Evolutionary conservation across 2,113 vertebrate genomes (phyloP).

Genomic region (Gorsachius goisagi): DNA sequence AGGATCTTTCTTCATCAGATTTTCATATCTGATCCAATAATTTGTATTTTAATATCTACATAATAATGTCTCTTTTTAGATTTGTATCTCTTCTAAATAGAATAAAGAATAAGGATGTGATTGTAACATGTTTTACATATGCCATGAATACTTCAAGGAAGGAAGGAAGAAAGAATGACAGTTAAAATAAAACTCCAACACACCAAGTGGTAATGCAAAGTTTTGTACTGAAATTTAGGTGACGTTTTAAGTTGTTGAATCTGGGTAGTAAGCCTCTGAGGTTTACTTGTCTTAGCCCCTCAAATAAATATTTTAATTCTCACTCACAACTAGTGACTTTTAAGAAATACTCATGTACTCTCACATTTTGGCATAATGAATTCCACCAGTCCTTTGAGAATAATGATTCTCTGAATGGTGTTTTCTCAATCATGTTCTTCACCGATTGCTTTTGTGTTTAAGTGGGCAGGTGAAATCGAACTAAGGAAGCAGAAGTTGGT

Average conservation of each 20-base stretch:
- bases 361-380: not conserved
- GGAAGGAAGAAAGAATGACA: not conserved
- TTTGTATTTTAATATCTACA: constrained; percentile 13
- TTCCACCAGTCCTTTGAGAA: not conserved
- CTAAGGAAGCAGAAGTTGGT: constrained; percentile 31
- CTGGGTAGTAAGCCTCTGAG: not conserved
- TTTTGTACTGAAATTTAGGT: not conserved
- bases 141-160: not conserved
- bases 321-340: not conserved
- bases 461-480: constrained; percentile 10
- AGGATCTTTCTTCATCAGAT: not conserved
- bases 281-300: not conserved
- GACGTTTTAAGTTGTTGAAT: not conserved
- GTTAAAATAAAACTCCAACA: not conserved
- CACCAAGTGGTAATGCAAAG: not conserved
- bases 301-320: not conserved
- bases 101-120: not conserved
- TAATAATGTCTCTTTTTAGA: constrained; percentile 2
- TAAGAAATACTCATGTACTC: not conserved
- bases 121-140: not conserved
- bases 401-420: not conserved
- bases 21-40: constrained; percentile 4
- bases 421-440: not conserved
- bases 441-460: constrained; percentile 2
- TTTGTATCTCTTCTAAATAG: constrained; percentile 5